Conservation (phyloP, 2,797 vertebrate genomes). For the Paguma larvata region DNA sequence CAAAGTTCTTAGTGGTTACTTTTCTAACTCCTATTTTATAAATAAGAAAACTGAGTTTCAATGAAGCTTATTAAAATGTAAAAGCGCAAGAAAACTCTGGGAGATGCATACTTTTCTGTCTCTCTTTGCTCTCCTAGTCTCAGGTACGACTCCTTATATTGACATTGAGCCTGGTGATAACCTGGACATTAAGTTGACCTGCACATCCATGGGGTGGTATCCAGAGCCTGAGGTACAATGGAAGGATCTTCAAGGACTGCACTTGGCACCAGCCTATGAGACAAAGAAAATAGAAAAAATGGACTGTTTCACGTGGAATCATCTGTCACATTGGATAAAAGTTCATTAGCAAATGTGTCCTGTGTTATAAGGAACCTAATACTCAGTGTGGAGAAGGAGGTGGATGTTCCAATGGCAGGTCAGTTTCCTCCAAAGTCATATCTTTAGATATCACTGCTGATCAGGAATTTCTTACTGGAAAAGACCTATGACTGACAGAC, state of each 20-base stretch:
- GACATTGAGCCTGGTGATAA: neutral
- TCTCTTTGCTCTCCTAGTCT: neutral
- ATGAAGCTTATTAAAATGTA: neutral
- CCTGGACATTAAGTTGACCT: neutral
- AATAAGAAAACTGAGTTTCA: neutral
- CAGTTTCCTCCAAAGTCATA: neutral
- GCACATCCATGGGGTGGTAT: neutral
- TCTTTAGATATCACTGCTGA: neutral
- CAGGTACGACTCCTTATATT: neutral
- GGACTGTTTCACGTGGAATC: neutral
- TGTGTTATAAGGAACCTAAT: conserved; percentile 2
- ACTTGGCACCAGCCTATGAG: neutral
- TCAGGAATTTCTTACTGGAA: neutral
- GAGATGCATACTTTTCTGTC: neutral
- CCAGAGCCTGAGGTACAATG: conserved; percentile 32
- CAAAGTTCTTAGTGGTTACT: neutral
- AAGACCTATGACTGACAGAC: neutral
- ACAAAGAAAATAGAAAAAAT: neutral
- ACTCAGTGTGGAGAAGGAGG: neutral
- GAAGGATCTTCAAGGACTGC: neutral
- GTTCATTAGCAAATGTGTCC: neutral
- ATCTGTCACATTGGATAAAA: neutral
- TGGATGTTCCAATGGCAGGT: neutral
- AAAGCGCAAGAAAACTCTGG: neutral
- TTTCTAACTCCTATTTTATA: neutral